phyloP scores from a whole-genome alignment of 2,113 vertebrate species.

The Hemicordylus capensis region DNA sequence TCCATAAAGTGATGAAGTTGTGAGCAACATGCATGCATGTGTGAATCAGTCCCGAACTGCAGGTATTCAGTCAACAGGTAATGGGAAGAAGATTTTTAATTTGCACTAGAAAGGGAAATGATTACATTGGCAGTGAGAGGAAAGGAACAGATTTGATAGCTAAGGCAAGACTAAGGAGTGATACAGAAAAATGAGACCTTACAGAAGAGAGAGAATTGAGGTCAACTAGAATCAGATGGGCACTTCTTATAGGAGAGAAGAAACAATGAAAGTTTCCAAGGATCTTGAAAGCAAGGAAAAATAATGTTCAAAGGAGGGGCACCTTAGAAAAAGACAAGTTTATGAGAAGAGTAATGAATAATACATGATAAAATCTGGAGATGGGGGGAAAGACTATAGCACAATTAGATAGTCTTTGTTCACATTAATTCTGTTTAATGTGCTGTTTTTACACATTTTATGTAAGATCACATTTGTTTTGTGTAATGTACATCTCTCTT shows the following conservation, averaged over 20 bases:
- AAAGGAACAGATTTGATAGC: slow-evolving; percentile 19
- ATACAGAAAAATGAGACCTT: slow-evolving; percentile 43
- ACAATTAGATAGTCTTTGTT: slow-evolving; percentile 34
- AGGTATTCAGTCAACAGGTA: neutral
- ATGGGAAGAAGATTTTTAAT: neutral
- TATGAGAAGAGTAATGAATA: slow-evolving; percentile 32
- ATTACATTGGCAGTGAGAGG: neutral
- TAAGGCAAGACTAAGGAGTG: slow-evolving; percentile 5
- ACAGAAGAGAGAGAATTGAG: slow-evolving; percentile 51
- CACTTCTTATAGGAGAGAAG: slow-evolving; percentile 44
- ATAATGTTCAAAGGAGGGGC: slow-evolving; percentile 17
- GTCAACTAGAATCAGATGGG: slow-evolving; percentile 61
- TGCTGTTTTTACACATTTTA: too few relatives aligned
- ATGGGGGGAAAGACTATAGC: neutral
- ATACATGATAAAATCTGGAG: slow-evolving; percentile 3
- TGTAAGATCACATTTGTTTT: slow-evolving; percentile 8
- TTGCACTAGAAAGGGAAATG: neutral
- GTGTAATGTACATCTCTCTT: neutral
- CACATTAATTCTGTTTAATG: slow-evolving; percentile 5
- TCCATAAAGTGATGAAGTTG: too few relatives aligned
- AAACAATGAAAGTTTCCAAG: slow-evolving; percentile 47
- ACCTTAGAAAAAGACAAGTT: slow-evolving; percentile 40
- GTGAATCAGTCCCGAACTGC: neutral
- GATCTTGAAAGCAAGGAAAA: slow-evolving; percentile 42
- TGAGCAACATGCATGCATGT: neutral